phyloP scores from a whole-genome alignment of 92 coral and sea anemone genomes.

The Phenganax stokvisi region DNA sequence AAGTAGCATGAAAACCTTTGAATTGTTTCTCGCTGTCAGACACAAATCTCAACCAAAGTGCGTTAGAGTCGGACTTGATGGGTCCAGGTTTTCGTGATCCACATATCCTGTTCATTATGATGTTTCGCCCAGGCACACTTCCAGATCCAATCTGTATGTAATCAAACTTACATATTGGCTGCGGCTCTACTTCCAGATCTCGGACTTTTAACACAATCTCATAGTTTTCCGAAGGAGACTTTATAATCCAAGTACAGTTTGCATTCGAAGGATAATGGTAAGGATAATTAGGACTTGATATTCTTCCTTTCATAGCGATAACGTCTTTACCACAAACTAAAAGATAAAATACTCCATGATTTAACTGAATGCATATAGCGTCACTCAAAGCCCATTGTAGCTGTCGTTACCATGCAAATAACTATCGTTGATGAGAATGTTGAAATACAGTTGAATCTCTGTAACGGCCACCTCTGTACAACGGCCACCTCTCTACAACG shows the following conservation, averaged over 20 bases:
- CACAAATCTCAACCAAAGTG: slow-evolving; percentile 59
- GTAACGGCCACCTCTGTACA: too few species aligned
- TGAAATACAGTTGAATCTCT: too few species aligned
- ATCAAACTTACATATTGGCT: slow-evolving; percentile 26
- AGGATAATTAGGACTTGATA: slow-evolving; percentile 36
- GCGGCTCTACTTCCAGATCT: slow-evolving; percentile 25
- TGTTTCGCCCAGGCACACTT: slow-evolving; percentile 13
- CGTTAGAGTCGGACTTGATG: slow-evolving; percentile 60
- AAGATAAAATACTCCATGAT: neutral
- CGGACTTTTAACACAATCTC: slow-evolving; percentile 26
- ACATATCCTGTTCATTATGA: slow-evolving; percentile 56
- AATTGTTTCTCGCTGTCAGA: slow-evolving; percentile 73
- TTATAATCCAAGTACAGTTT: slow-evolving; percentile 33
- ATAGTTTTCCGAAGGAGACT: slow-evolving; percentile 8
- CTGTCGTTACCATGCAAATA: too few species aligned
- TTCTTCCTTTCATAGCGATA: slow-evolving; percentile 9
- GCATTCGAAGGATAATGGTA: slow-evolving; percentile 31
- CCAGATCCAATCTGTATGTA: slow-evolving; percentile 33
- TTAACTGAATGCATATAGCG: too few species aligned
- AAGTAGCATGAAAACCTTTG: slow-evolving; percentile 66
- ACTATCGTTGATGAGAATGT: too few species aligned
- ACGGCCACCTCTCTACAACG: too few species aligned
- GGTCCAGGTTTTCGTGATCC: slow-evolving; percentile 57
- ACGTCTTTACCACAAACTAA: slow-evolving; percentile 26
- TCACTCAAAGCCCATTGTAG: too few species aligned